phyloP scores from a whole-genome alignment of 2,113 vertebrate genomes.

The Leucoraja erinaceus region DNA sequence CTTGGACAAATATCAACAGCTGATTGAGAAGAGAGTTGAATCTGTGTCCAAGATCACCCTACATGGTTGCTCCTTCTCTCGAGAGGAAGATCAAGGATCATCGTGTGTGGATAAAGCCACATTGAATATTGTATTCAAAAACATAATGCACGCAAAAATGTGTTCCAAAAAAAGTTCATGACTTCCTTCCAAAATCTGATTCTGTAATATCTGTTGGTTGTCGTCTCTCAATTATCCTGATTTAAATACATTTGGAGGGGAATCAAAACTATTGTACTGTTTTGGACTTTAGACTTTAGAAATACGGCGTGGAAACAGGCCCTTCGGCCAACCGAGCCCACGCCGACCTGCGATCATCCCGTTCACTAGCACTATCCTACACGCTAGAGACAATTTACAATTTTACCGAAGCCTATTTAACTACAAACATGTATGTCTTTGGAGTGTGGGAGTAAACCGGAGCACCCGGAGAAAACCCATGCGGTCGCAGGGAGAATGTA shows the following conservation, averaged over 20 bases:
- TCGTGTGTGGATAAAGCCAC: background rate
- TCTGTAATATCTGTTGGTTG: background rate
- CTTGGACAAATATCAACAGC: slow-evolving; percentile 2
- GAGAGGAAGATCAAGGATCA: background rate
- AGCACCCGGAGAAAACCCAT: too few species aligned
- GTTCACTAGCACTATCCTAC: too few species aligned
- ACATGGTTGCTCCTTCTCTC: background rate
- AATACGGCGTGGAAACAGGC: too few species aligned
- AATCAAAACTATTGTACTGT: background rate
- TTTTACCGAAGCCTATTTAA: too few species aligned
- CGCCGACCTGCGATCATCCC: too few species aligned
- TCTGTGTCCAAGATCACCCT: background rate
- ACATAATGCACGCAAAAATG: background rate
- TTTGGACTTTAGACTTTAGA: too few species aligned
- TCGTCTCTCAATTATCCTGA: background rate
- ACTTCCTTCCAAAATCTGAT: background rate
- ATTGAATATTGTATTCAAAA: background rate
- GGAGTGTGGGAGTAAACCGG: too few species aligned
- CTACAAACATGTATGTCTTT: too few species aligned
- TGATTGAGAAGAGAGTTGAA: background rate
- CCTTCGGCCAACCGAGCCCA: too few species aligned
- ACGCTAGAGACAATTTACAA: too few species aligned
- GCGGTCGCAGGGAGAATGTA: too few species aligned
- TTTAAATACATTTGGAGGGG: background rate
- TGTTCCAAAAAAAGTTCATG: background rate